Percentiles rank a stretch among this genome's conserved stretches.
Conservation (phyloP, 1,140 invertebrate species). For the Nasonia giraulti region DNA sequence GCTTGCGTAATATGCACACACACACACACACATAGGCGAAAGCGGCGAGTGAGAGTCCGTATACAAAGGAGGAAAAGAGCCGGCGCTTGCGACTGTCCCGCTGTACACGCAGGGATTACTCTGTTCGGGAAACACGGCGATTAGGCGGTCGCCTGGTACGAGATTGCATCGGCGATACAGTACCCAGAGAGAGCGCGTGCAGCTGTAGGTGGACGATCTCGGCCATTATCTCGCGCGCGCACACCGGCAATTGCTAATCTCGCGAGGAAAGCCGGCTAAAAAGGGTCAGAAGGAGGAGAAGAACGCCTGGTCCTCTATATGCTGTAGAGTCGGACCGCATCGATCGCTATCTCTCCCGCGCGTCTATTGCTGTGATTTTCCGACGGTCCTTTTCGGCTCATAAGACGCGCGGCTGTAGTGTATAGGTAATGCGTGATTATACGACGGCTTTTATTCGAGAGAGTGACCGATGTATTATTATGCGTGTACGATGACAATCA, state of each 20-base stretch:
- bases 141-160: background rate
- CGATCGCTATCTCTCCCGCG: background rate
- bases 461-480: background rate
- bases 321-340: background rate
- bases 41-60: background rate
- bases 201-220: constrained; percentile 1
- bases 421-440: background rate
- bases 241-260: constrained; percentile 25
- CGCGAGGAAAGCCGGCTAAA: background rate
- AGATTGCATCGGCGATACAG: constrained; percentile 3
- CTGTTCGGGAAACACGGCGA: background rate
- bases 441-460: background rate
- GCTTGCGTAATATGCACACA: background rate
- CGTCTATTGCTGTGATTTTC: background rate
- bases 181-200: background rate
- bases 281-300: too few species aligned
- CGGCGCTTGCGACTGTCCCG: too few species aligned
- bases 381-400: background rate
- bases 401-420: background rate
- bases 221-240: background rate
- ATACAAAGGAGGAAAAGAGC: background rate
- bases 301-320: too few species aligned
- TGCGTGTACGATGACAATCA: background rate
- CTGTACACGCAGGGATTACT: background rate
- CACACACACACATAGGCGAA: background rate